Evolutionary conservation across 1,140 invertebrate genomes (phyloP).

Genomic region (Marisa cornuarietis): DNA sequence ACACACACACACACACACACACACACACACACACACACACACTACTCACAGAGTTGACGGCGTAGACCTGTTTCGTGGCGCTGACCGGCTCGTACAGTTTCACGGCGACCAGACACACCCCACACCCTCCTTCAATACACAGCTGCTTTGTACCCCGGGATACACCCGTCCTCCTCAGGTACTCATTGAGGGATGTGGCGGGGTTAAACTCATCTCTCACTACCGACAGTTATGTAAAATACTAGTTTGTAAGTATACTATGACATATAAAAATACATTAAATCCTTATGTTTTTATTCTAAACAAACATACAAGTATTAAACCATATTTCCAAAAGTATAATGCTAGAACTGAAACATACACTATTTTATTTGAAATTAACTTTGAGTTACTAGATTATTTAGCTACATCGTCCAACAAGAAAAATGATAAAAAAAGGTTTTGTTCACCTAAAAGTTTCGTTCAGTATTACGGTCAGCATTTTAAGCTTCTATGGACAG

Average conservation of each 20-base stretch:
- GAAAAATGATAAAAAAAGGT: too few species aligned
- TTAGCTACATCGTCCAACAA: too few species aligned
- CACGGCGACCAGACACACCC: constrained; percentile 80
- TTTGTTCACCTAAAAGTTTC: too few species aligned
- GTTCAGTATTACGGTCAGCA: too few species aligned
- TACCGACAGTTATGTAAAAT: constrained; percentile 7
- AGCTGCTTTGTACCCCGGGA: constrained; percentile 79
- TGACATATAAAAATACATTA: neutral
- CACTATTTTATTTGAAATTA: too few species aligned
- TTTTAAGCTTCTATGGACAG: too few species aligned
- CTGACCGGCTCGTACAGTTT: constrained; percentile 69
- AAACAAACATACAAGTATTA: neutral
- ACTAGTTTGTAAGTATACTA: too few species aligned
- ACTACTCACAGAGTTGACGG: constrained; percentile 79
- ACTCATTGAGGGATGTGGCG: constrained; percentile 44
- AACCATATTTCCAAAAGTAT: too few species aligned
- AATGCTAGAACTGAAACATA: neutral
- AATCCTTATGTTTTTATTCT: neutral
- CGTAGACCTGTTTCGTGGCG: constrained; percentile 70
- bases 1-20: neutral
- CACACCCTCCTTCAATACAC: constrained; percentile 85
- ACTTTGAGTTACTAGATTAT: too few species aligned
- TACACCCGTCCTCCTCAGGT: constrained; percentile 67
- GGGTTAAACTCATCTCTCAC: constrained; percentile 38
- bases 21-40: too few species aligned